phyloP scores from a whole-genome alignment of 2,797 vertebrate species.

The Hirundo rustica region DNA sequence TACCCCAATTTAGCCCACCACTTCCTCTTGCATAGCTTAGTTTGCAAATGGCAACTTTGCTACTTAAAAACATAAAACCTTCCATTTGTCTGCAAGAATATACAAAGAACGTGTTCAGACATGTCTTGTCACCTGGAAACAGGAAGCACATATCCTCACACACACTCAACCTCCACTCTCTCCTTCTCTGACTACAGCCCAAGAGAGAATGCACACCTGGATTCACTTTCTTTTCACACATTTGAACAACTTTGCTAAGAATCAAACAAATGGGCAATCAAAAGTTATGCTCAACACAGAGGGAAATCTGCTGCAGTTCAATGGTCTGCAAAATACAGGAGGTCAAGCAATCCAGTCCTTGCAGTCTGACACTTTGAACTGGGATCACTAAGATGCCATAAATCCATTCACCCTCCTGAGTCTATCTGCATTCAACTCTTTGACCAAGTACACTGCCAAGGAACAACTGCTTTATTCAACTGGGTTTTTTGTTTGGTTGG shows the following conservation, averaged over 20 bases:
- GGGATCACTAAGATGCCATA: not conserved
- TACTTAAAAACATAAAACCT: not conserved
- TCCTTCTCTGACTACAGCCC: not conserved
- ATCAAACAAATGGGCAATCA: not conserved
- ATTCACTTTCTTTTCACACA: not conserved
- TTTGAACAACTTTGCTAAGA: not conserved
- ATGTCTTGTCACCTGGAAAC: not conserved
- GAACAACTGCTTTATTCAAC: not conserved
- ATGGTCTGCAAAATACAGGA: not conserved
- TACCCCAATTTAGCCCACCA: not conserved
- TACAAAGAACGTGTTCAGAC: not conserved
- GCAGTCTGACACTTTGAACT: not conserved
- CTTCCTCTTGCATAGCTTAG: not conserved
- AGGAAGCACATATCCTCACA: not conserved
- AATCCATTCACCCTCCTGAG: not conserved
- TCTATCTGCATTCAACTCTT: not conserved
- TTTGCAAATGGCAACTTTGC: not conserved
- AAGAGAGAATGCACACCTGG: not conserved
- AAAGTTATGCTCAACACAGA: not conserved
- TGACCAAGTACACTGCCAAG: not conserved
- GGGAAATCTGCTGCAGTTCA: not conserved
- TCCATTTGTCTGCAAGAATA: not conserved
- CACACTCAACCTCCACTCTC: not conserved
- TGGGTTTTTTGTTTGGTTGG: accelerated
- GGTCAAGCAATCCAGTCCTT: not conserved